Conservation (phyloP, 2,888 invertebrate species). For the Stenchaetothrips biformis region DNA sequence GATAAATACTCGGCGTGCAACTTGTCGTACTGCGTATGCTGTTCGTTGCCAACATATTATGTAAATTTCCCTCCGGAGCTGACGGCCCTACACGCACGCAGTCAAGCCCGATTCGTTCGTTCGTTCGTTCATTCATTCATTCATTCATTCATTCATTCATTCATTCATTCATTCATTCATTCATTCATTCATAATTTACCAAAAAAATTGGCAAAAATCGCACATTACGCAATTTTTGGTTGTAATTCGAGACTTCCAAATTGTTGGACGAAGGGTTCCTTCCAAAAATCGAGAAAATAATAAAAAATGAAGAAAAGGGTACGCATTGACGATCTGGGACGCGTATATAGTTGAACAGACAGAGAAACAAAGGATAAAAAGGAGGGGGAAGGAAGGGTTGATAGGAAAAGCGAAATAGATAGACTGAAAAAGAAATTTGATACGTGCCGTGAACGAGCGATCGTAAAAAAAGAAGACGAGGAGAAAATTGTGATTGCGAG, state of each 20-base stretch:
- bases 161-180: not conserved
- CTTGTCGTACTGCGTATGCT: not conserved
- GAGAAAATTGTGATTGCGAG: not conserved
- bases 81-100: not conserved
- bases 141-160: conserved; percentile 1
- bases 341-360: not conserved
- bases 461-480: not conserved
- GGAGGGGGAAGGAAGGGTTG: not conserved
- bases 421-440: not conserved
- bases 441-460: not conserved
- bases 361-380: not conserved
- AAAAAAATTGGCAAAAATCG: not conserved
- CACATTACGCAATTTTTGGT: not conserved
- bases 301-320: not conserved
- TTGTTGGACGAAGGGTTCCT: not conserved
- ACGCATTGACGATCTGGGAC: not conserved
- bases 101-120: not conserved
- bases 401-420: not conserved
- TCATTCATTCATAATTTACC: not conserved
- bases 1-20: not conserved
- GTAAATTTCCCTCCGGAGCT: not conserved
- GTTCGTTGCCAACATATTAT: not conserved
- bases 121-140: not conserved
- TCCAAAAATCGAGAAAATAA: not conserved
- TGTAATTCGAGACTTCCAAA: not conserved